Base-by-base conservation (phyloP, 30 jellyfish, hydroid and myxozoan species). In the Hydra vulgaris region DNA sequence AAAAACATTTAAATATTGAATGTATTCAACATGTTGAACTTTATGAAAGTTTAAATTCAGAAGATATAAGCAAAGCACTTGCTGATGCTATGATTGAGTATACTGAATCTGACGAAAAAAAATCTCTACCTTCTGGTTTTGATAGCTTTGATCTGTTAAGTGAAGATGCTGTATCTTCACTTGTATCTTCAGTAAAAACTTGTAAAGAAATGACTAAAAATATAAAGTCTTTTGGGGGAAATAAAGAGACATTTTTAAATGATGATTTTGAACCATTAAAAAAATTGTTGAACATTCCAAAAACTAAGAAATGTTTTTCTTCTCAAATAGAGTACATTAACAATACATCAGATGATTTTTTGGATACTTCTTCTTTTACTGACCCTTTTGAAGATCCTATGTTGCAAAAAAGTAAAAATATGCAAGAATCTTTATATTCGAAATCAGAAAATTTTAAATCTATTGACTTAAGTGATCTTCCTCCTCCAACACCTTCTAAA, bases 51-150 rank as follows among this genome's bases (percentile, higher is more conserved):
- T 12, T 40, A 12, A 40, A 40, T 40, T 40, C 61, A 40, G 27
- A 68, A 3, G 75, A 68, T 68, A 68, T 68, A 68, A 74, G 88
- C 70, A 84, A 81, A n/a, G 95, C 95, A 0, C 75, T 87, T 17
- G 74, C 82, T 21, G 95, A 87, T 12, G 95, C 95, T 83, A 87
- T 87, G 95, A 26, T 87, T 76, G 95, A 87, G 70, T 83, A 83
- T 74, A 78, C 85, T 86, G 89, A 24, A 26, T 12, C 77, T 73
- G 19, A 22, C 71, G 40, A 26, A 7, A 25, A 26, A 26, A 75
- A 53, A 40, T 40, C 61, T 40, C 5, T 12, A 40, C 12, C 12
- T 5, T 40, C 61, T 40, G 12, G 12, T 5, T 12, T 40, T 40
- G 61, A 40, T 40, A 40, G 61, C 61, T 40, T 40, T 12, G 61